Percentiles rank a stretch among this genome's conserved stretches.
These are phyloP conservation scores for Sparidentex hasta DNA, from an alignment of 2,797 vertebrate species.

Conservation along the genomic window DNA sequence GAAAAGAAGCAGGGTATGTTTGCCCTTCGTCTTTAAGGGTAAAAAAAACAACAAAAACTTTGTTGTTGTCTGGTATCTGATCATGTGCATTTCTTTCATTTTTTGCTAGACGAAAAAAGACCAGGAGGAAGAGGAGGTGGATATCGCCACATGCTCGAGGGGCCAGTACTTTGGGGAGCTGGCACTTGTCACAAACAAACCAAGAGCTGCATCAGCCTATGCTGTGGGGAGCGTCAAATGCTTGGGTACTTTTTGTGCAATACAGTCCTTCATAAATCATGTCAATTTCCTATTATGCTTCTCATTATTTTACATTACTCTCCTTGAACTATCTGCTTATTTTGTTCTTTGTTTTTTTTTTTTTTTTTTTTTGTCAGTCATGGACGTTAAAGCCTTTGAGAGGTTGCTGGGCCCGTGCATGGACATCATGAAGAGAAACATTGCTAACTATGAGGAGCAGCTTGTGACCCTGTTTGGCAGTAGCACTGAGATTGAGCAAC, in stretches of 20 bases:
- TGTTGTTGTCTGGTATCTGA: constrained; percentile 1
- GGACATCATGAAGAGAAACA: constrained; percentile 99
- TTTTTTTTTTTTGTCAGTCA: constrained; percentile 87
- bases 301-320: background rate
- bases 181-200: constrained; percentile 98
- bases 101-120: constrained; percentile 84
- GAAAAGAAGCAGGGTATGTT: constrained; percentile 94
- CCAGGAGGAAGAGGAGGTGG: constrained; percentile 90
- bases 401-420: constrained; percentile 98
- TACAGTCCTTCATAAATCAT: background rate
- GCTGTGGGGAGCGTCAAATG: constrained; percentile 97
- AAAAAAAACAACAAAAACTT: background rate
- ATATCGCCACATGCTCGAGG: constrained; percentile 94
- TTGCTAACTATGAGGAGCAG: constrained; percentile 98
- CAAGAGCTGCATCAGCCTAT: constrained; percentile 97
- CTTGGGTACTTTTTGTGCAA: constrained; percentile 88
- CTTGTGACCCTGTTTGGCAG: constrained; percentile 95
- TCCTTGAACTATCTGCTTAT: constrained; percentile 10
- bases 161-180: constrained; percentile 99
- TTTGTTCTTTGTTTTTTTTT: background rate
- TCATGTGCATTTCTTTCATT: constrained; percentile 42
- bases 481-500: constrained; percentile 94
- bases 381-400: constrained; percentile 98
- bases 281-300: background rate
- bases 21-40: background rate